Conservation (phyloP, 2,797 vertebrate species). For the Rhynchotus rufescens region DNA sequence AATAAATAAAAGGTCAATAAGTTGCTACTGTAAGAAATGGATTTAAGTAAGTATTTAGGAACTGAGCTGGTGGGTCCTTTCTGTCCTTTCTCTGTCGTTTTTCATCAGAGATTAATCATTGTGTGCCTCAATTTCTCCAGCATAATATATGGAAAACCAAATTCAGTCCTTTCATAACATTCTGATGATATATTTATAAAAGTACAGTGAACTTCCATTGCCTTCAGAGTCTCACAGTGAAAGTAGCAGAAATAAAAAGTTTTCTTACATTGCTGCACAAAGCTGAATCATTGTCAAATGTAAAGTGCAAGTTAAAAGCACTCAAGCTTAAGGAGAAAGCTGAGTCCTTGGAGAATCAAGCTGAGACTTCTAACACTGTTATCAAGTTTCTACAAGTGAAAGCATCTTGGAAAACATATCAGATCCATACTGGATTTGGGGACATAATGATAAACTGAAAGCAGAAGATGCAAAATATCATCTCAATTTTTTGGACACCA, state of each 20-base stretch:
- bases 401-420: slow-evolving; percentile 34
- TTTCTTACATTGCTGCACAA: neutral
- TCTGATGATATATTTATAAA: slow-evolving; percentile 56
- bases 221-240: neutral
- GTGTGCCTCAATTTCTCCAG: slow-evolving; percentile 36
- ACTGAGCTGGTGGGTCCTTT: neutral
- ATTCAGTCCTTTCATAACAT: neutral
- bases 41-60: neutral
- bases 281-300: slow-evolving; percentile 29
- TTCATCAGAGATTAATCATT: neutral
- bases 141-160: neutral
- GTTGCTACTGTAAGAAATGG: neutral
- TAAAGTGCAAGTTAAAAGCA: slow-evolving; percentile 61
- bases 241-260: slow-evolving; percentile 27
- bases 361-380: slow-evolving; percentile 13
- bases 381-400: neutral
- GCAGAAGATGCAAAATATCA: neutral
- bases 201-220: neutral
- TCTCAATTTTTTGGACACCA: neutral
- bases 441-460: neutral
- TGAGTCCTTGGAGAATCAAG: slow-evolving; percentile 33
- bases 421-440: neutral
- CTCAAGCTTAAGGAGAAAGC: slow-evolving; percentile 1
- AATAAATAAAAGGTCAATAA: neutral
- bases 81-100: neutral